Conservation (phyloP, 2,797 vertebrate genomes). For the Poecilia wingei region DNA sequence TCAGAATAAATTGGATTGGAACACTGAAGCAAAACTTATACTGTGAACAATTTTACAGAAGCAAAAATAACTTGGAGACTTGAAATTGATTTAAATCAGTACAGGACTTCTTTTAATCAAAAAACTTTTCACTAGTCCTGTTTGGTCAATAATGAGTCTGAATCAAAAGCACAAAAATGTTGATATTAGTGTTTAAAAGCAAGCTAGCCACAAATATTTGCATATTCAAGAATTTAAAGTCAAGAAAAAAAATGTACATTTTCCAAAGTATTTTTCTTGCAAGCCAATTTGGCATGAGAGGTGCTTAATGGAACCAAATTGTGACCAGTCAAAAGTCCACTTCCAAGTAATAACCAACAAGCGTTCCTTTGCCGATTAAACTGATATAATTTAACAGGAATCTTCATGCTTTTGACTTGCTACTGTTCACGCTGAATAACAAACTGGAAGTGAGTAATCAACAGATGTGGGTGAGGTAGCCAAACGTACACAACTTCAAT, state of each 20-base stretch:
- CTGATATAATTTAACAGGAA: neutral
- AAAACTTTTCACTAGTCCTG: neutral
- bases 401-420: neutral
- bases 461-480: neutral
- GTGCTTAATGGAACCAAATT: conserved; percentile 22
- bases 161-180: neutral
- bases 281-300: conserved; percentile 22
- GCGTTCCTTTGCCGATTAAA: neutral
- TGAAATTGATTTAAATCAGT: neutral
- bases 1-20: neutral
- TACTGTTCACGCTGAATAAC: neutral
- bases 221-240: conserved; percentile 2
- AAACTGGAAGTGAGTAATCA: neutral
- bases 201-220: neutral
- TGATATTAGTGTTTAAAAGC: neutral
- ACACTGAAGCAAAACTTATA: neutral
- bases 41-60: neutral
- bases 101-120: neutral
- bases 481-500: neutral
- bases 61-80: neutral
- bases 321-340: conserved; percentile 13
- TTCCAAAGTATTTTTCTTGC: conserved; percentile 25
- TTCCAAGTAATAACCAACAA: neutral
- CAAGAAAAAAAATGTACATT: neutral
- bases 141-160: neutral